These are phyloP conservation scores for Watsonalla binaria DNA, from an alignment of 2,888 invertebrate species.

Conservation along the genomic window DNA sequence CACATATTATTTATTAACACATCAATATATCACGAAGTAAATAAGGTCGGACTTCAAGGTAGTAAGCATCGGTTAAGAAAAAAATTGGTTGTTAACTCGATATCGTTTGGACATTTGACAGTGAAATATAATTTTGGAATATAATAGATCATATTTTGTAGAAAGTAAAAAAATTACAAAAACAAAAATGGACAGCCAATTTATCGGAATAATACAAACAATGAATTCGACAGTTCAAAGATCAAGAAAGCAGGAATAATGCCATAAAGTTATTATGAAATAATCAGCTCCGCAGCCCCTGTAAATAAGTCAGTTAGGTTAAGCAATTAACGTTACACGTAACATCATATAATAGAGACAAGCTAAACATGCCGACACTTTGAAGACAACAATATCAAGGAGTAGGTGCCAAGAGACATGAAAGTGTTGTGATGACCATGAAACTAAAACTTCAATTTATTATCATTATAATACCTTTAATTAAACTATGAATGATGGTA, in stretches of 20 bases:
- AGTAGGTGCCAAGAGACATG: constrained; percentile 48
- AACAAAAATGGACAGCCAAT: too few relatives aligned
- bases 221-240: too few relatives aligned
- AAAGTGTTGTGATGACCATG: constrained; percentile 41
- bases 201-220: too few relatives aligned
- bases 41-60: too few relatives aligned
- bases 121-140: too few relatives aligned
- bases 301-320: background rate
- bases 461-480: constrained; percentile 14
- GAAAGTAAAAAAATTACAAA: too few relatives aligned
- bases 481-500: constrained; percentile 21
- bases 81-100: too few relatives aligned
- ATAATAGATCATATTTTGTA: too few relatives aligned
- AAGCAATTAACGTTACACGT: background rate
- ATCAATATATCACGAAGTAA: background rate
- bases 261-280: background rate
- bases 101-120: too few relatives aligned
- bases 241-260: background rate
- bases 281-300: background rate
- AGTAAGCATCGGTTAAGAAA: too few relatives aligned
- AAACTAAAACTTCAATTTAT: constrained; percentile 21
- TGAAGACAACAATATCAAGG: constrained; percentile 33
- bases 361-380: constrained; percentile 51
- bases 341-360: constrained; percentile 1
- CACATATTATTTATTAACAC: constrained; percentile 4